phyloP scores from a whole-genome alignment of 2,888 invertebrate species.

The Physocephala rufipes region DNA sequence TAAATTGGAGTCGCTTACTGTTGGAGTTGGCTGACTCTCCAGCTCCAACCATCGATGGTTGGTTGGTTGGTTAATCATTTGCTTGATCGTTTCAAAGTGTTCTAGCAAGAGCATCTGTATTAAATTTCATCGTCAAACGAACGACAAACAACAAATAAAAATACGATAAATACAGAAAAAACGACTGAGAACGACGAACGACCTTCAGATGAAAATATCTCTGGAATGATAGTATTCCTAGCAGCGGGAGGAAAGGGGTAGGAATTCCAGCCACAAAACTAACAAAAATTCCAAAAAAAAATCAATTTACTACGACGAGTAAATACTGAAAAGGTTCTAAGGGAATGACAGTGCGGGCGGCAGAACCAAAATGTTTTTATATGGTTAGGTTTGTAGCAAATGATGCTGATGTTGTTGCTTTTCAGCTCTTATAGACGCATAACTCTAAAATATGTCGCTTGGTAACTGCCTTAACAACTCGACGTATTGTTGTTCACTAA shows the following conservation, averaged over 20 bases:
- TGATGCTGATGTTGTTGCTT: constrained; percentile 26
- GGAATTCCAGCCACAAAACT: neutral
- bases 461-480: constrained; percentile 1
- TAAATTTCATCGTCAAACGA: constrained; percentile 18
- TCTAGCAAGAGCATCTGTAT: constrained; percentile 20
- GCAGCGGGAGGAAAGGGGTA: neutral
- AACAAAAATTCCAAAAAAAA: neutral
- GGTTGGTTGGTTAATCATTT: neutral
- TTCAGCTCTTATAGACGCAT: constrained; percentile 23
- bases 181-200: constrained; percentile 28
- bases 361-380: constrained; percentile 21
- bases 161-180: constrained; percentile 11
- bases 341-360: neutral
- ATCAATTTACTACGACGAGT: neutral
- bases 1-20: constrained; percentile 38
- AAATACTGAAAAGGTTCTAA: neutral
- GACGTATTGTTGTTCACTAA: constrained; percentile 27
- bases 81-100: neutral
- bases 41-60: too few species aligned
- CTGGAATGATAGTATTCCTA: neutral
- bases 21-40: constrained; percentile 17
- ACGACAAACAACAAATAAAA: constrained; percentile 11
- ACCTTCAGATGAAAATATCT: constrained; percentile 30
- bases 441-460: constrained; percentile 11
- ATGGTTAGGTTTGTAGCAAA: neutral